Evolutionary conservation across 2,888 invertebrate genomes (phyloP), one percentile per base, ranked within the genome.

Genomic region (Xestia c-nigrum): DNA sequence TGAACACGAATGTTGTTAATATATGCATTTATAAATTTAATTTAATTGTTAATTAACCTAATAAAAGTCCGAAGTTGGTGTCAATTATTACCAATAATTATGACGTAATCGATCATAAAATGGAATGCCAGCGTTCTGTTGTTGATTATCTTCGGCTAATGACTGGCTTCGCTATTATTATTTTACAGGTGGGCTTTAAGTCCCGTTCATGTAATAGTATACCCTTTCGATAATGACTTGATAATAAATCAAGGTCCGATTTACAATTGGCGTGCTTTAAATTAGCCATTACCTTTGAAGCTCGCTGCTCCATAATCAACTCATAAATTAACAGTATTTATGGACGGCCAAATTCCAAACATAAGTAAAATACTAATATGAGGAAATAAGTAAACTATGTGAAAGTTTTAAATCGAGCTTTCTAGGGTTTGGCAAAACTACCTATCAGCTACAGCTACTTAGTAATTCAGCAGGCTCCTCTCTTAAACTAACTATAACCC

Each of bases 191-290:
- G 76, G 74, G 72, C 75, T 83, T 76, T 59, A 76, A 78, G 55
- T 81, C 77, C 85, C 81, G 83, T 83, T 87, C 78, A 65, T 80
- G 76, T 80, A 85, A 85, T 85, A 74, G 76, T 70, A n/a, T n/a
- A 83, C 86, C 83, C 80, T 86, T 85, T 78, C 76, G 24, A 81
- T 86, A 85, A 86, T 87, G 78, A 86, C 81, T 77, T 78, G 69
- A 78, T 86, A 82, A 82, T 87, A 87, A 87, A 87, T 87, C 85
- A 87, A 85, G 76, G 79, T 82, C 61, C 79, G 78, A 78, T 85
- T 77, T 81, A 78, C 81, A 80, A 85, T 82, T 82, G 81, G 80
- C 78, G 77, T 79, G 79, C 78, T 83, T 78, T 63, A 79, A 83
- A 84, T 83, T 86, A 80, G 71, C 79, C 75, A 82, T 84, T 80